Percentiles rank a stretch among this genome's conserved stretches.
Evolutionary conservation across 2,797 vertebrate genomes (phyloP).

Genomic region (Amazona ochrocephala): DNA sequence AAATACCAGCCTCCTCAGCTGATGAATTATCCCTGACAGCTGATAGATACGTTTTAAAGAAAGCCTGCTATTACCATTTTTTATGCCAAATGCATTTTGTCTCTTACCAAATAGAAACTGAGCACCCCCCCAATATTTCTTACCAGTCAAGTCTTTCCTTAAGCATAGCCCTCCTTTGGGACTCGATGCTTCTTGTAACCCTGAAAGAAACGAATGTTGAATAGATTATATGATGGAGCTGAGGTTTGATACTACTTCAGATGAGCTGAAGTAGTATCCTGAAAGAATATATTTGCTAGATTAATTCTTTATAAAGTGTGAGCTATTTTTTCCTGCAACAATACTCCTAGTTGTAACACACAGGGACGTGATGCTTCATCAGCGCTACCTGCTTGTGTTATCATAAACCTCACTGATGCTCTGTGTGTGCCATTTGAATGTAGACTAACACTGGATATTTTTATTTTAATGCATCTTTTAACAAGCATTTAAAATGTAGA

Average conservation of each 20-base stretch:
- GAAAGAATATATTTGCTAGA: not conserved
- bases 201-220: not conserved
- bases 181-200: not conserved
- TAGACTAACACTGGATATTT: not conserved
- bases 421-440: not conserved
- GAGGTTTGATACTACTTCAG: not conserved
- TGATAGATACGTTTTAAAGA: not conserved
- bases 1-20: not conserved
- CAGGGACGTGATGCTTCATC: not conserved
- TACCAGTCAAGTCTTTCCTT: not conserved
- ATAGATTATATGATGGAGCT: not conserved
- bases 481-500: not conserved
- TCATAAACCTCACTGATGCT: not conserved
- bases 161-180: not conserved
- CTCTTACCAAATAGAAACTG: not conserved
- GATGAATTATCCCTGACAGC: slow-evolving; percentile 8
- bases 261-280: not conserved
- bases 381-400: not conserved
- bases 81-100: slow-evolving; percentile 21
- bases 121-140: not conserved
- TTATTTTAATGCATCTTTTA: not conserved
- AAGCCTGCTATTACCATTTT: slow-evolving; percentile 13
- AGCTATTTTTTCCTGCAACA: not conserved
- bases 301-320: not conserved
- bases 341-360: not conserved